Base-by-base conservation (phyloP, 2,888 invertebrate species). In the Dynastes grantii region DNA sequence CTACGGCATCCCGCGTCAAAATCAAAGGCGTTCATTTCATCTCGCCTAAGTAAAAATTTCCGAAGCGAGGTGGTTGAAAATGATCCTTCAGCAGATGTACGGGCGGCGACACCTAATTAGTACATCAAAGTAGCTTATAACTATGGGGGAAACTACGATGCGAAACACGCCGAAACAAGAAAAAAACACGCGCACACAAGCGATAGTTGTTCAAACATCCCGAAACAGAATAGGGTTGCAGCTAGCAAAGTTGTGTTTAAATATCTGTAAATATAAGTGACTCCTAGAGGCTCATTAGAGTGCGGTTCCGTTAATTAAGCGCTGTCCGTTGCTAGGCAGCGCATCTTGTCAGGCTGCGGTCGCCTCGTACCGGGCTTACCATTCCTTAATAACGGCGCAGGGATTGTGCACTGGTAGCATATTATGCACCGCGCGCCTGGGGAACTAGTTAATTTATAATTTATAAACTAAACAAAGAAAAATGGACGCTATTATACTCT, bases 251-350 rank as follows among this genome's bases (percentile, higher is more conserved):
- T 53, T 67, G 61, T 73, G 78, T 79, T 79, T 78, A 77, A 78
- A 76, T 78, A 78, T 80, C 76, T 77, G 78, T 67, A 78, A 77
- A 70, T 79, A 70, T 76, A 80, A 79, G 78, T 75, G 76, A 78
- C 81, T 79, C 77, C 78, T 76, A 76, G 79, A 76, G 79, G 79
- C 80, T 81, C 81, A 80, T 81, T 81, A 81, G 78, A 70, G 71
- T 76, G 80, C 80, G 81, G 81, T 80, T 78, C 79, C 76, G 61
- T 79, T 81, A 81, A 81, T 81, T 81, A 81, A 80, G 71, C 67
- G 55, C 45, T 76, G 65, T 40, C 73, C 70, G 80, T 80, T 80
- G 77, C 80, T 77, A 80, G 77, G 80, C 76, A 78, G 75, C 75
- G 53, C 32, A 27, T 49, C 75, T 53, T 71, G 76, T 65, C 61